Base-by-base conservation (phyloP, 2,888 invertebrate species). In the Diogma glabrata region DNA sequence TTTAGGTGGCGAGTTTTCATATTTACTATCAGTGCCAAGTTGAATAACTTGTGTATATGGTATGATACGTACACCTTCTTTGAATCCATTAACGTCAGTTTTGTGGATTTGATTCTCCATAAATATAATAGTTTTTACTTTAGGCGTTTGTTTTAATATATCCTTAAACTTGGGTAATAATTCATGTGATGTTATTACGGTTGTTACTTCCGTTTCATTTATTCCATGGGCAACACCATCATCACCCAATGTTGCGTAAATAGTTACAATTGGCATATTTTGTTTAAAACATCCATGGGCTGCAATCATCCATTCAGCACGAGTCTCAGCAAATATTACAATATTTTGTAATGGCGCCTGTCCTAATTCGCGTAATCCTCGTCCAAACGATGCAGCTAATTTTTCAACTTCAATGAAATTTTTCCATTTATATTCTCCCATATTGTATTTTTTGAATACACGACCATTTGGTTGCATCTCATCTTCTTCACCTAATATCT, bases 271-370 rank as follows among this genome's bases (percentile, higher is more conserved):
- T 77, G 91, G 86, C 65, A 92, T 85, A 67, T 87, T 92, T 71
- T 88, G 89, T 67, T 90, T 91, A 74, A 99, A 94, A 70, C 94
- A 88, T 50, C 93, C 95, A 64, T 96, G 90, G 1, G 95, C 94
- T 1, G 93, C 87, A 48, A 96, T 75, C 83, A 97, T 87, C 99
- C 99, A 99, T 72, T 99, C 97, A 47, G 90, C 90, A 59, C 96
- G 77, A 0, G 97, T 99, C 73, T 99, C 99, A 0, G 96, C 94
- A 74, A 95, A 97, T 63, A 99, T 84, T 51, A 89, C 92, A 58
- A 97, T 77, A 67, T 87, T 89, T 55, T 79, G 72, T 9, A 77
- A 76, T 8, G 86, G 81, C 59, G 72, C 69, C 61, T 86, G 79
- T 23, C 92, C 93, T 30, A 90, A 70, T 61, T 82, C 83, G 36